Evolutionary conservation across 2,113 vertebrate species (phyloP), one percentile per base, ranked within the genome.

Genomic region (Semicossyphus pulcher): DNA sequence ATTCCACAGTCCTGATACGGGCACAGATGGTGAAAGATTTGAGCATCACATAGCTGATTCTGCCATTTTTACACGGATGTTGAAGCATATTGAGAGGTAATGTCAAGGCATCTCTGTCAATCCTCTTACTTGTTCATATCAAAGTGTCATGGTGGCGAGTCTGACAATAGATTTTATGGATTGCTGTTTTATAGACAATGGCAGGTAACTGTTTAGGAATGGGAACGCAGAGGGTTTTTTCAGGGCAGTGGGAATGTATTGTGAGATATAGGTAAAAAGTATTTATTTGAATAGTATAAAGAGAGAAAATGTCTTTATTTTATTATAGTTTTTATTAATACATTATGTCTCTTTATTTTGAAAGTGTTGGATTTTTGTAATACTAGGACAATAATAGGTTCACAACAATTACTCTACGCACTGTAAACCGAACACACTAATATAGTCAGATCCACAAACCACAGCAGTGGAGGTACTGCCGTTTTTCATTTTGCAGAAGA

Each of bases 251-350:
- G 57, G 45, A 65, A 70, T 86, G 83, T 80, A 53, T 37, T 61
- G 75, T 77, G 86, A 86, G 25, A 82, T 75, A 73, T 56, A 78
- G 91, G 15, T 83, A 86, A 8, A 73, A 20, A 86, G 21, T 78
- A 86, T 86, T 88, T 91, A 90, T 89, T 87, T 83, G 39, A 82
- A 86, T 34, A 84, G 39, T 75, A 87, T 76, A 72, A 74, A 60
- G 66, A 85, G 68, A 72, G 41, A 87, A 83, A 79, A 73, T 71
- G 68, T 84, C 80, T 92, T 91, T 91, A 92, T 91, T 92, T 91
- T 86, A 86, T 68, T 88, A 87, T 87, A 72, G 69, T 85, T 85
- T 90, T 84, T 87, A 82, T 77, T 69, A 54, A 79, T 66, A 72
- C 56, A 86, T 79, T 80, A 53, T 31, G 77, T 86, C 59, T 75